Percentiles rank a stretch among this genome's conserved stretches.
Conservation (phyloP, 2,797 vertebrate genomes). For the Selene dorsalis region DNA sequence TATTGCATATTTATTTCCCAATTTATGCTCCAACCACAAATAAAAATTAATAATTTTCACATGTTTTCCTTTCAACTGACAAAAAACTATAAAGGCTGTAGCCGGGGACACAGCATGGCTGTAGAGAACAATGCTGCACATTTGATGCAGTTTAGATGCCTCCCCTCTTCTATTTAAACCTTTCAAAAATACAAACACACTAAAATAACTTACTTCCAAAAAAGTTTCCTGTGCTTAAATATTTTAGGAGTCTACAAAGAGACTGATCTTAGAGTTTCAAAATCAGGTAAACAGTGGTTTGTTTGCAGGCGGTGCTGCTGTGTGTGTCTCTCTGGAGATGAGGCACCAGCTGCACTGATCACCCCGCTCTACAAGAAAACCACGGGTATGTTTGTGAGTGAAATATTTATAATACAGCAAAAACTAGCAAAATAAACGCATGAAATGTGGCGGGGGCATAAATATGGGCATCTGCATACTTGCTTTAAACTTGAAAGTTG, state of each 20-base stretch:
- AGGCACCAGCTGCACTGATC: constrained; percentile 39
- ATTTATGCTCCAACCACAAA: constrained; percentile 38
- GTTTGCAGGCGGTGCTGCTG: constrained; percentile 47
- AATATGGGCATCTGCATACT: constrained; percentile 62
- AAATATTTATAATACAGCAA: constrained; percentile 72
- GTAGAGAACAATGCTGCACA: constrained; percentile 1
- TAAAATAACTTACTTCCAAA: constrained; percentile 14
- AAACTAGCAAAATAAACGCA: constrained; percentile 70
- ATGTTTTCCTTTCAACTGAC: constrained; percentile 14
- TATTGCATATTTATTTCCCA: constrained; percentile 9
- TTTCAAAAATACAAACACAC: constrained; percentile 13
- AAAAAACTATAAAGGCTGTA: neutral
- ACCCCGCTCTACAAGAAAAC: constrained; percentile 41
- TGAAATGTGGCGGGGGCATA: constrained; percentile 60
- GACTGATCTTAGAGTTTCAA: constrained; percentile 49
- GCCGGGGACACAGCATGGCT: constrained; percentile 24
- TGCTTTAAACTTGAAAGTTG: constrained; percentile 43
- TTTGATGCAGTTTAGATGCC: constrained; percentile 17
- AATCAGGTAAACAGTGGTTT: constrained; percentile 65
- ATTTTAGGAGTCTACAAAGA: constrained; percentile 52
- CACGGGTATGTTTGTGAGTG: constrained; percentile 47
- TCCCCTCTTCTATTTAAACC: constrained; percentile 49
- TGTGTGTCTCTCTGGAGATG: constrained; percentile 22
- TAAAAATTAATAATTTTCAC: constrained; percentile 16
- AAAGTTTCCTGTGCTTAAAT: constrained; percentile 54